phyloP scores from a whole-genome alignment of 2,113 vertebrate species.

The Thermophis baileyi region DNA sequence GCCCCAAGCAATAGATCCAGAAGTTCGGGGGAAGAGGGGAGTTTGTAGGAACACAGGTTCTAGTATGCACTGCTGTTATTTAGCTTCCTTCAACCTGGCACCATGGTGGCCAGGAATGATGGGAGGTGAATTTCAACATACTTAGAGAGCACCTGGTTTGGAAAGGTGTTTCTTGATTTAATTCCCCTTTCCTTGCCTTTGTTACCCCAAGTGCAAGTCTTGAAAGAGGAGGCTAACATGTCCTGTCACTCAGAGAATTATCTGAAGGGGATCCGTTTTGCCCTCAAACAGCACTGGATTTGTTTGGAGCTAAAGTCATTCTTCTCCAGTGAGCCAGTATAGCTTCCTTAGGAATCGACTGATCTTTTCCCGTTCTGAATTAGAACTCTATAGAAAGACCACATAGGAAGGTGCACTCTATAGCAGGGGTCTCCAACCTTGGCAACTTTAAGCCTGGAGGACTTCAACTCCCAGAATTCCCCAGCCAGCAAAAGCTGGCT shows the following conservation, averaged over 20 bases:
- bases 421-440: too few species aligned
- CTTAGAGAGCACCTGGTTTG: neutral
- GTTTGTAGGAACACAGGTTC: neutral
- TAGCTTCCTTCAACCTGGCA: neutral
- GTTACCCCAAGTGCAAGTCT: neutral
- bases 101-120: neutral
- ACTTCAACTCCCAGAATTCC: too few species aligned
- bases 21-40: neutral
- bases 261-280: neutral
- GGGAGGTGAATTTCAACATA: neutral
- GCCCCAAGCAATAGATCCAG: neutral
- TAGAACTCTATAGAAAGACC: neutral
- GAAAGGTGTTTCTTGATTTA: neutral
- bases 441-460: too few species aligned
- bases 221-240: neutral
- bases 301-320: neutral
- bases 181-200: neutral
- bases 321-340: neutral
- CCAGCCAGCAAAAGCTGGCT: too few species aligned
- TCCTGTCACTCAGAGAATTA: neutral
- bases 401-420: neutral
- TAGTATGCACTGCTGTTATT: neutral
- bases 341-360: neutral
- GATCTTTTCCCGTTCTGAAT: neutral
- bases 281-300: neutral